Conservation (phyloP, 1,140 invertebrate species). For the Triops longicaudatus region DNA sequence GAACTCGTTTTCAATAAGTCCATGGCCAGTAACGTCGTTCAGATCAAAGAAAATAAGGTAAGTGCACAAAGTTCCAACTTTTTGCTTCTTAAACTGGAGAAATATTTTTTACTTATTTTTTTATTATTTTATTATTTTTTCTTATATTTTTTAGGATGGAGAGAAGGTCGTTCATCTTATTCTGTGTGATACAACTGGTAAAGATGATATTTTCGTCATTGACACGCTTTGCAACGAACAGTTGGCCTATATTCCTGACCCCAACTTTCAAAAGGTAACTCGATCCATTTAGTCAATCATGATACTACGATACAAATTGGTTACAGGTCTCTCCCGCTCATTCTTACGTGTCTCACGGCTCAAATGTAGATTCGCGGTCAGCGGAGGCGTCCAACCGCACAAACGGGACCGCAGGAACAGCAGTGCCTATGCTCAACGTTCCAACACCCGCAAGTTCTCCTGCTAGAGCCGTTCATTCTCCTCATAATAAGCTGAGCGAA, state of each 20-base stretch:
- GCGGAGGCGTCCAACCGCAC: no score
- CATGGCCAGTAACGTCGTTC: neutral
- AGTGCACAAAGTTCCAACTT: neutral
- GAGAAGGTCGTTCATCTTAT: neutral
- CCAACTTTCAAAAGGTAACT: neutral
- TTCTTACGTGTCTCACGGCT: no score
- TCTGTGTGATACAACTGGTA: neutral
- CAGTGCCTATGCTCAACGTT: no score
- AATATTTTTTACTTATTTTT: neutral
- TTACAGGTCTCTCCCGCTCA: no score
- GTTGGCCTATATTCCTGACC: neutral
- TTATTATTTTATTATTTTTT: neutral
- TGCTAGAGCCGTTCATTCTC: no score
- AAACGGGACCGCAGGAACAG: no score
- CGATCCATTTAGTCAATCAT: no score
- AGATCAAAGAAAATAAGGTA: neutral
- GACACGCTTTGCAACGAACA: neutral
- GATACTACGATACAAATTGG: no score
- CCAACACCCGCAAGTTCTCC: no score
- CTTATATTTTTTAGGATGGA: neutral
- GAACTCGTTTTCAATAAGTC: neutral
- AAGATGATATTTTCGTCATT: neutral
- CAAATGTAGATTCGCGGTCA: no score
- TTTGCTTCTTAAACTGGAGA: neutral
- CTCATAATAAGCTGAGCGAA: no score